Conservation (phyloP, 2,113 vertebrate genomes). For the Aplodontia rufa region DNA sequence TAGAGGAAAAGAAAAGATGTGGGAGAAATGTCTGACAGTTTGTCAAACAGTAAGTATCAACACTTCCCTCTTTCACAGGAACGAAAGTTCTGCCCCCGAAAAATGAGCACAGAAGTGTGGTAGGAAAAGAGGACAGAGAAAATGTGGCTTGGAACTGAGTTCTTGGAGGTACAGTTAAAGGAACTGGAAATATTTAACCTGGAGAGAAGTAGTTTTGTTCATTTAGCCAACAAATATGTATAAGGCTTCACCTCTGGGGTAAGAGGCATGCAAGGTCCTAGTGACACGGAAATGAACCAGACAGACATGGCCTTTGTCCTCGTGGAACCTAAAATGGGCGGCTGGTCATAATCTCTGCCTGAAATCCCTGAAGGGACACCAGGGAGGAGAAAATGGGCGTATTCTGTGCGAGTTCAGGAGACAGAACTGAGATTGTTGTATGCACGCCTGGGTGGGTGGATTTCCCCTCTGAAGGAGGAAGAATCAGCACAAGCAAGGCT, state of each 20-base stretch:
- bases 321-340: neutral
- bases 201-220: neutral
- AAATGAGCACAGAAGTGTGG: neutral
- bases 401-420: neutral
- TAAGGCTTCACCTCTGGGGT: neutral
- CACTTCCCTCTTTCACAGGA: neutral
- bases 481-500: neutral
- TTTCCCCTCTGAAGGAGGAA: neutral
- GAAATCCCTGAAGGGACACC: neutral
- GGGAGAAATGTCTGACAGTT: neutral
- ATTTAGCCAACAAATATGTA: neutral
- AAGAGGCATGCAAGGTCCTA: neutral
- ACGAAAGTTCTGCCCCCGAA: neutral
- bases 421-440: neutral
- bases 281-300: neutral
- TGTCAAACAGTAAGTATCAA: neutral
- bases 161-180: neutral
- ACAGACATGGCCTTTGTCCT: neutral
- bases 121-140: neutral
- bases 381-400: neutral
- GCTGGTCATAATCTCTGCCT: neutral
- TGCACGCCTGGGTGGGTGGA: neutral
- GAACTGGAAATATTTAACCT: neutral
- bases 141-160: neutral
- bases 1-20: neutral